These are phyloP conservation scores for Sardinella longiceps DNA, from an alignment of 2,797 vertebrate species.

Conservation along the genomic window DNA sequence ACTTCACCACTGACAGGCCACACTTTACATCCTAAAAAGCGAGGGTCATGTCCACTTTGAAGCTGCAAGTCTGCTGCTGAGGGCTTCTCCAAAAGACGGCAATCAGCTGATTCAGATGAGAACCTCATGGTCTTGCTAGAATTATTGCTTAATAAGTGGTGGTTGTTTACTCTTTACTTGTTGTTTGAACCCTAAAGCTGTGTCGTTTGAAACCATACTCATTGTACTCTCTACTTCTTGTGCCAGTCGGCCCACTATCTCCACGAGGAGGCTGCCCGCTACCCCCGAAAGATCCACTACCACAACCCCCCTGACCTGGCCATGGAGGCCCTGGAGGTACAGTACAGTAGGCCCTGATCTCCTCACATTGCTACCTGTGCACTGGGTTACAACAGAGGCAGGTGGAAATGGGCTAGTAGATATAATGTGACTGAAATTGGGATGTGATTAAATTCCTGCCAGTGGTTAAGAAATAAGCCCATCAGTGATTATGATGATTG, in stretches of 20 bases:
- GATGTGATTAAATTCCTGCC: too few species aligned
- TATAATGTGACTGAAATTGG: too few species aligned
- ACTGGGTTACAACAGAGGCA: neutral
- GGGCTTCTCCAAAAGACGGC: too few species aligned
- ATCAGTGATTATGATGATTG: too few species aligned
- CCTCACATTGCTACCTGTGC: neutral
- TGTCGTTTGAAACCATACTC: neutral
- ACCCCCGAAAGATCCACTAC: constrained; percentile 98
- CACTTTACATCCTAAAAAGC: too few species aligned
- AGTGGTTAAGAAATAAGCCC: too few species aligned
- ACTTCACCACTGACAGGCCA: too few species aligned
- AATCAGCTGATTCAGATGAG: neutral
- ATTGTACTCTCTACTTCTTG: constrained; percentile 36
- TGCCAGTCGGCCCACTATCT: constrained; percentile 85
- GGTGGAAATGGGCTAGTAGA: too few species aligned
- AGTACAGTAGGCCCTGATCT: constrained; percentile 70
- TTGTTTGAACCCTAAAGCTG: too few species aligned
- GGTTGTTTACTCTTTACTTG: neutral
- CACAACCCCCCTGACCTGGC: constrained; percentile 97
- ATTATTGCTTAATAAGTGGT: neutral
- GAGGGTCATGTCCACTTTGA: too few species aligned
- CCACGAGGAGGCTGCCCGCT: constrained; percentile 95
- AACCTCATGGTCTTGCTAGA: neutral
- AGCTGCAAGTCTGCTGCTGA: too few species aligned
- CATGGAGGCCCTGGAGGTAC: constrained; percentile 98